phyloP scores from a whole-genome alignment of 2,888 invertebrate species.

The Choristoneura rosaceana region DNA sequence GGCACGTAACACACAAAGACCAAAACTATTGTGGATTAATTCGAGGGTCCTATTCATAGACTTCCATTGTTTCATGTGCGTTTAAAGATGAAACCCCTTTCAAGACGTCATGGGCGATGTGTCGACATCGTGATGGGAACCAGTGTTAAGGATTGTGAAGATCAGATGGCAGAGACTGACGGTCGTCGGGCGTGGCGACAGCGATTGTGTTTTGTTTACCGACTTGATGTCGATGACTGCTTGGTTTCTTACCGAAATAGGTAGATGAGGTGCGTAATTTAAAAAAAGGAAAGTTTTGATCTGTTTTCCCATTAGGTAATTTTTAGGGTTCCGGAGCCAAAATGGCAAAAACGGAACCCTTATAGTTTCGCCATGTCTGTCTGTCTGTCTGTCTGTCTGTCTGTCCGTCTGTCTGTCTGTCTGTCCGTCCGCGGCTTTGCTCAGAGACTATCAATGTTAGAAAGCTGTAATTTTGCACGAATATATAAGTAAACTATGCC shows the following conservation, averaged over 20 bases:
- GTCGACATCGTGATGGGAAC: slow-evolving; percentile 55
- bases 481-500: no score
- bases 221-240: slow-evolving; percentile 4
- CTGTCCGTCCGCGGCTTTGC: no score
- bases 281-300: no score
- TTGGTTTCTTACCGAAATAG: not conserved
- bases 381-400: no score
- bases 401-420: no score
- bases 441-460: no score
- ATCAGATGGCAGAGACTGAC: slow-evolving; percentile 53
- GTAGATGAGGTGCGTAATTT: no score
- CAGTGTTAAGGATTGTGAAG: slow-evolving; percentile 57
- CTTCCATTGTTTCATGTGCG: slow-evolving; percentile 67
- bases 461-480: no score
- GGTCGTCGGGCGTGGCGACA: slow-evolving; percentile 11
- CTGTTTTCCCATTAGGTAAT: no score
- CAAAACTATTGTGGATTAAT: slow-evolving; percentile 72
- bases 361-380: no score
- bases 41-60: slow-evolving; percentile 72
- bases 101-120: slow-evolving; percentile 50
- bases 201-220: slow-evolving; percentile 30
- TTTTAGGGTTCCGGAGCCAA: no score
- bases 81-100: slow-evolving; percentile 72
- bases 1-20: slow-evolving; percentile 51
- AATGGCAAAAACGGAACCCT: no score